Conservation (phyloP, 2,888 invertebrate species). For the Tethea ocularis region DNA sequence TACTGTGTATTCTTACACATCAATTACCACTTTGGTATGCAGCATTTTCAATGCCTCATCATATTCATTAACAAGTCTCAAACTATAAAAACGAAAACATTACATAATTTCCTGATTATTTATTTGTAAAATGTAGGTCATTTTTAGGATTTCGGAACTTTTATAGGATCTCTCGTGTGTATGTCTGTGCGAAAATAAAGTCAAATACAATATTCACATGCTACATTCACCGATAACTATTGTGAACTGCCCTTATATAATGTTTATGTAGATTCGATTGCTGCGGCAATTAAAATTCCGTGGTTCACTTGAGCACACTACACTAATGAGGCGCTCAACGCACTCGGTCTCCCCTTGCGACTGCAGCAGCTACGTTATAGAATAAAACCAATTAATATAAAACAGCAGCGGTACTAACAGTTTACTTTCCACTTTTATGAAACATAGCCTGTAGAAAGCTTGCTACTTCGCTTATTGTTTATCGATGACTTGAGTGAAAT, state of each 20-base stretch:
- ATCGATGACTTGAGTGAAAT: constrained; percentile 36
- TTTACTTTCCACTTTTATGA: constrained; percentile 47
- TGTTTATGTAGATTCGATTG: constrained; percentile 17
- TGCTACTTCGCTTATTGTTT: constrained; percentile 47
- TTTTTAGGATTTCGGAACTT: no score
- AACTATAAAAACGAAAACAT: not conserved
- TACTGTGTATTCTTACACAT: not conserved
- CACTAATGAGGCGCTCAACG: constrained; percentile 57
- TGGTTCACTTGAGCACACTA: constrained; percentile 12
- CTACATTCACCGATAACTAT: not conserved
- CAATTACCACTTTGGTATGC: not conserved
- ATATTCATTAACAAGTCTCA: not conserved
- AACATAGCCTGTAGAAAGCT: constrained; percentile 38
- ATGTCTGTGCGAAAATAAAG: no score
- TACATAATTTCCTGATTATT: not conserved
- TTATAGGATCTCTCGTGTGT: not conserved
- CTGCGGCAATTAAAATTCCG: constrained; percentile 19
- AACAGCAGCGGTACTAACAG: constrained; percentile 45
- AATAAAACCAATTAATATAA: constrained; percentile 67
- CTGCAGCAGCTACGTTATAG: constrained; percentile 46
- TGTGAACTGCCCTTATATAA: not conserved
- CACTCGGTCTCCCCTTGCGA: constrained; percentile 38
- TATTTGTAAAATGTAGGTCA: no score
- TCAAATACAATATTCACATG: not conserved
- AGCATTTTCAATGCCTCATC: not conserved